Evolutionary conservation across 2,113 vertebrate species (phyloP).

Genomic region (Lampris megalopsis): DNA sequence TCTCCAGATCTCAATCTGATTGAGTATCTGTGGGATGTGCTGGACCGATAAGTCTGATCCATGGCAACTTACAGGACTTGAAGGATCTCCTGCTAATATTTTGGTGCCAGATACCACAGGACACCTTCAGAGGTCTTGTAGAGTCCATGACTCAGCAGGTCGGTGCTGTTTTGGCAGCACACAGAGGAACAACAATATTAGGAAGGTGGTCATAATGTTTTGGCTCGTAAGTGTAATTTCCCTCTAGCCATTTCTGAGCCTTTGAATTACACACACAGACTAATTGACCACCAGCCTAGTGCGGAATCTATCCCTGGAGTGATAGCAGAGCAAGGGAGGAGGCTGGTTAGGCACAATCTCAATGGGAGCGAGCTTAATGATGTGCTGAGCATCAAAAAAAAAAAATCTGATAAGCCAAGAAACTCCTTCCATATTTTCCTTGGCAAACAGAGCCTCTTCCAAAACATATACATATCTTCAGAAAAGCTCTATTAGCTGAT

Average conservation of each 20-base stretch:
- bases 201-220: too few relatives aligned
- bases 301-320: constrained; percentile 73
- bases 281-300: constrained; percentile 77
- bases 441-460: constrained; percentile 66
- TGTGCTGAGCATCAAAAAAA: constrained; percentile 70
- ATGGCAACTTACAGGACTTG: too few relatives aligned
- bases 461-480: constrained; percentile 71
- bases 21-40: too few relatives aligned
- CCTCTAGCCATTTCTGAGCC: constrained; percentile 62
- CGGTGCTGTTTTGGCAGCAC: too few relatives aligned
- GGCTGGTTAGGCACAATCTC: constrained; percentile 76
- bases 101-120: too few relatives aligned
- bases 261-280: constrained; percentile 73
- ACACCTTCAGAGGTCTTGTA: too few relatives aligned
- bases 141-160: too few relatives aligned
- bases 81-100: too few relatives aligned
- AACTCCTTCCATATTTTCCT: constrained; percentile 59
- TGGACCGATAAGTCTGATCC: too few relatives aligned
- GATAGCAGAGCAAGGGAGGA: constrained; percentile 54
- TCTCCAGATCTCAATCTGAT: too few relatives aligned
- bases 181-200: too few relatives aligned
- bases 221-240: constrained; percentile 17
- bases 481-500: constrained; percentile 78
- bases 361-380: constrained; percentile 75
- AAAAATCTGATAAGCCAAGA: constrained; percentile 67